Evolutionary conservation across 2,888 invertebrate species (phyloP), one percentile per base, ranked within the genome.

Genomic region (Pammene aurita): DNA sequence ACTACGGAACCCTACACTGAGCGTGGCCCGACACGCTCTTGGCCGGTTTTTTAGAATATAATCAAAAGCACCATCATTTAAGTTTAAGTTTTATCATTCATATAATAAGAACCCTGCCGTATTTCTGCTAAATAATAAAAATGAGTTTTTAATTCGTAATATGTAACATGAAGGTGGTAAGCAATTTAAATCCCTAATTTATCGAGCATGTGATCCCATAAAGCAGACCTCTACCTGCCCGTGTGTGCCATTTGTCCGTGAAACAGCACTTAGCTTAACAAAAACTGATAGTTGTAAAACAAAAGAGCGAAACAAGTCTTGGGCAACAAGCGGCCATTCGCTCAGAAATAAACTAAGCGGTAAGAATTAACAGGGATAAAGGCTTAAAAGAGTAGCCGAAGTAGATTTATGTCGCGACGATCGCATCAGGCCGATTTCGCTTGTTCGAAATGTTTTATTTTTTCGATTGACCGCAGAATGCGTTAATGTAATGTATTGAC

Each of bases 331-430:
- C 88, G 84, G 81, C 88, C 89, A 87, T 89, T 89, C 85, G 88
- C 84, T 83, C 85, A 87, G 86, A 88, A 89, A 92, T 92, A 92
- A 92, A 92, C 91, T 90, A 91, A 92, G 91, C 91, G 90, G 91
- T 89, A 91, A 89, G 92, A 91, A 91, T 91, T 89, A 92, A 92
- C 91, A 90, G 87, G 89, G 89, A 87, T 91, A 91, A 92, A 89
- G 87, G 90, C 88, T 92, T 91, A 87, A 88, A 91, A 91, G 90
- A 90, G 92, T 92, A 92, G 92, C 92, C 91, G 90, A 89, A 86
- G 86, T 85, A 88, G 91, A 92, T 92, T 92, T 92, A 92, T 92
- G 92, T 88, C 86, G 89, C 86, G 84, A 85, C 83, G 91, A 90
- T 92, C 88, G 88, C 87, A 88, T 91, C 90, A 88, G 82, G 79